Base-by-base conservation (phyloP, 2,113 vertebrate genomes). In the Bos indicus region DNA sequence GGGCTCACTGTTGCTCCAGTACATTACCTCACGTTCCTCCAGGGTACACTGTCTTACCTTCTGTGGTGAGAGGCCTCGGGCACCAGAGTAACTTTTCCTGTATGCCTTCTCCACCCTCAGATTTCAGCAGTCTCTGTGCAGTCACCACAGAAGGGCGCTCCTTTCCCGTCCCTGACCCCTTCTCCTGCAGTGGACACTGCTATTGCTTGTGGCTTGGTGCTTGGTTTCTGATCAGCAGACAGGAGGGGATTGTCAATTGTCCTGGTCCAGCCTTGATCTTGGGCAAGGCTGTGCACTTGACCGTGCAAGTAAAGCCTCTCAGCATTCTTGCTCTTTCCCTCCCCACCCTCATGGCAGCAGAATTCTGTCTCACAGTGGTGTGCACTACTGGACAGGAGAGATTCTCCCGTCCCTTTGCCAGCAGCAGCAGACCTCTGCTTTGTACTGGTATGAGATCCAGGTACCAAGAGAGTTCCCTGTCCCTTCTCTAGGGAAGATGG, bases 331-430 rank as follows among this genome's bases (percentile, higher is more conserved):
- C 46, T 67, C 8, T 48, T 80, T 56, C 25, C 12, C 7, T 28
- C 21, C 25, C 26, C 1, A 1, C 26, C 16, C 14, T 10, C 21
- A 8, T 0, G 59, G 36, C 26, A 36, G 33, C 2, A 15, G 80
- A 25, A 54, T 28, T 90, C 57, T 64, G 54, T 43, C 81, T 77
- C 19, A 14, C 36, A 33, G 15, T 52, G 28, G 33, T 85, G 43
- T 51, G 10, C 23, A 5, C 48, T 64, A 4, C 26, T 21, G 40
- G 21, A 17, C 10, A 43, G 54, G 46, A 74, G 59, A n/a, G 3
- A 80, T 36, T 43, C 64, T 51, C 51, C 59, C 21, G 30, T 43
- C 11, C 46, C 57, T 71, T 36, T 30, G 8, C 14, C 15, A 15
- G 40, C 3, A 30, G 43, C 4, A 60, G 26, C 25, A 83, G 81